Conservation (phyloP, 2,888 invertebrate species). For the Chymomyza caudatula region DNA sequence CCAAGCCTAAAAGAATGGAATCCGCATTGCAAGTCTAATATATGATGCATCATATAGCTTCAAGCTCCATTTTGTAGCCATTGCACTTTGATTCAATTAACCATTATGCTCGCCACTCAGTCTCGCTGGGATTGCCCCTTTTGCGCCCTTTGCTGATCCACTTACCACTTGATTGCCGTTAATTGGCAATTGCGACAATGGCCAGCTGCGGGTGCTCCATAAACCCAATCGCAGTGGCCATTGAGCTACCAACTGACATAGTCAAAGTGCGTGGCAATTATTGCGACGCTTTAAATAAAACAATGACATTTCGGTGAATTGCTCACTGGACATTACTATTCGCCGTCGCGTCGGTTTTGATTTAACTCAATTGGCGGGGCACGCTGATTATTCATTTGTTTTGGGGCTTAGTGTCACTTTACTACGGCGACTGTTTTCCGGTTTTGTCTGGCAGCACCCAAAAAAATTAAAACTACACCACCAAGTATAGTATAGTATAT, state of each 20-base stretch:
- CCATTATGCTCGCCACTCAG: slow-evolving; percentile 10
- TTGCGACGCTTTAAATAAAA: slow-evolving; percentile 67
- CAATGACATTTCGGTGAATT: slow-evolving; percentile 68
- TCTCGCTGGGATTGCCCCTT: slow-evolving; percentile 15
- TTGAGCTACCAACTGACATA: slow-evolving; percentile 27
- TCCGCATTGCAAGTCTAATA: neutral
- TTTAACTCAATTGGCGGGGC: slow-evolving; percentile 63
- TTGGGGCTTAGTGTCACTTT: slow-evolving; percentile 30
- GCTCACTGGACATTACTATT: slow-evolving; percentile 37
- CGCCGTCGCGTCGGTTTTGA: slow-evolving; percentile 59
- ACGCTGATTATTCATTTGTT: slow-evolving; percentile 61
- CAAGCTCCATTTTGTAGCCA: slow-evolving; percentile 32
- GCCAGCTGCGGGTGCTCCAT: slow-evolving; percentile 51
- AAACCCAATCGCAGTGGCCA: neutral
- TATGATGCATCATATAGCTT: neutral
- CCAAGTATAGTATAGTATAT: slow-evolving; percentile 7
- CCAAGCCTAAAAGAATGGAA: neutral
- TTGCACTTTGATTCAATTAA: slow-evolving; percentile 57
- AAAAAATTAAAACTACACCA: neutral
- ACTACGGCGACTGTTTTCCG: slow-evolving; percentile 43
- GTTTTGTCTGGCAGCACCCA: slow-evolving; percentile 48
- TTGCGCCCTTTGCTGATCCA: neutral
- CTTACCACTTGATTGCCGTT: slow-evolving; percentile 31
- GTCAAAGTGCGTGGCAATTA: slow-evolving; percentile 74
- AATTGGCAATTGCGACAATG: slow-evolving; percentile 58